Evolutionary conservation across 2,113 vertebrate genomes (phyloP), one percentile per base, ranked within the genome.

Genomic region (Zapornia atra): DNA sequence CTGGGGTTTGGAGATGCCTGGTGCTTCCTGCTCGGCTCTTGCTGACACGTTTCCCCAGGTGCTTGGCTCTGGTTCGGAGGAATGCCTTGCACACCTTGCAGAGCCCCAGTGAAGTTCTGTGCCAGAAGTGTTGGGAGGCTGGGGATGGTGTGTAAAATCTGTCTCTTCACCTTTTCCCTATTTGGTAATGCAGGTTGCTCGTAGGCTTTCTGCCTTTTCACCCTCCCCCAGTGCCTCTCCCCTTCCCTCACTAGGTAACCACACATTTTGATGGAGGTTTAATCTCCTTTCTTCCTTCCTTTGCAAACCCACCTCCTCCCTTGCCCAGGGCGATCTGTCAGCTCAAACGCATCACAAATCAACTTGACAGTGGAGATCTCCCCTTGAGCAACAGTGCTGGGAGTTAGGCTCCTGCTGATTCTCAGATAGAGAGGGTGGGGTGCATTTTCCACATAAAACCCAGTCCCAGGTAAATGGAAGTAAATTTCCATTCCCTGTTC

Each of bases 241-340:
- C 86, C 83, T 86, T 56, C 57, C 88, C 72, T 53, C 57, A 8
- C 18, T 33, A 92, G 93, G 88, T 91, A 94, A 92, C 93, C 94
- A 26, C 94, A 91, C 93, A 78, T 93, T 94, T 87, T 87, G 92
- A 91, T 85, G 90, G 91, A 60, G 86, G 81, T 94, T 95, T 96
- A 95, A 97, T 97, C 96, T 96, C 79, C 89, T 97, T 97, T 95
- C 92, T 96, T 97, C 97, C 96, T 96, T 95, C 96, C 96, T 97
- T 94, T 84, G 82, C 91, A 68, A 82, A 93, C 88, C 96, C 84
- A 77, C 66, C 92, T 94, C 94, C 95, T 93, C 94, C 86, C 87
- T 84, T 26, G 88, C 96, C 88, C 44, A 10, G 4, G 95, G 94
- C 83, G 3, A 86, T 63, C 75, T 64, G 86, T 94, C 95, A 91